Conservation (phyloP, 2,888 invertebrate species). For the Cryptus viduatorius region DNA sequence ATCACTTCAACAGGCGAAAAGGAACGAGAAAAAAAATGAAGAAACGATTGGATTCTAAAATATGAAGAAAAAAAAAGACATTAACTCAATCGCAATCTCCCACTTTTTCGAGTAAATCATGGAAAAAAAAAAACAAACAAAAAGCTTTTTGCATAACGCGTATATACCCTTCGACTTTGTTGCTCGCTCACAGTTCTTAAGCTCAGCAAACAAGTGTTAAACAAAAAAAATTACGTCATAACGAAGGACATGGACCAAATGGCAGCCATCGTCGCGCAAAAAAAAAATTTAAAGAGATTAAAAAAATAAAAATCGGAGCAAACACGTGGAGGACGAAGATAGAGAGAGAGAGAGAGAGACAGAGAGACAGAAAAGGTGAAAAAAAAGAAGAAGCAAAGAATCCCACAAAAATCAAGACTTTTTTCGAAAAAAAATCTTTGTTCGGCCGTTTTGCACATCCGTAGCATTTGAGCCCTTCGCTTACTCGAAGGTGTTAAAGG, state of each 20-base stretch:
- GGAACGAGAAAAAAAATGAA: slow-evolving; percentile 40
- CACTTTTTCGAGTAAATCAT: slow-evolving; percentile 69
- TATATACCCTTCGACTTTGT: slow-evolving; percentile 73
- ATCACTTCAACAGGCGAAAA: slow-evolving; percentile 56
- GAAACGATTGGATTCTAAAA: slow-evolving; percentile 46
- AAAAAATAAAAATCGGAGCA: slow-evolving; percentile 43
- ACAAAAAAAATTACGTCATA: slow-evolving; percentile 38
- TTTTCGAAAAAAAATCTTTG: slow-evolving; percentile 60
- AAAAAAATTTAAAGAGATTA: slow-evolving; percentile 41
- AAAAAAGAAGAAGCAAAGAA: slow-evolving; percentile 45
- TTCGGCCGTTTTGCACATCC: slow-evolving; percentile 67
- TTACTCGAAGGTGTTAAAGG: slow-evolving; percentile 48
- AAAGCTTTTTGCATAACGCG: slow-evolving; percentile 49
- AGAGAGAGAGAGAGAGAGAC: slow-evolving; percentile 27
- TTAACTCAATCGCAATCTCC: slow-evolving; percentile 69
- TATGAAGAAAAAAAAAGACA: slow-evolving; percentile 42
- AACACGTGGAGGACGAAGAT: slow-evolving; percentile 50
- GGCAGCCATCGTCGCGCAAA: slow-evolving; percentile 68
- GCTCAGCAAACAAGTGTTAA: slow-evolving; percentile 65
- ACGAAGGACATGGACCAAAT: slow-evolving; percentile 69
- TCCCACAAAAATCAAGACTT: slow-evolving; percentile 58
- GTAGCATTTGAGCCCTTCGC: slow-evolving; percentile 56
- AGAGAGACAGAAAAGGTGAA: slow-evolving; percentile 31
- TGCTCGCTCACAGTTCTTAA: slow-evolving; percentile 76
- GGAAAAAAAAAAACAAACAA: slow-evolving; percentile 21